Percentiles rank a stretch among this genome's conserved stretches.
phyloP scores from a whole-genome alignment of 2,888 invertebrate species.

The Neoscelio sp. region DNA sequence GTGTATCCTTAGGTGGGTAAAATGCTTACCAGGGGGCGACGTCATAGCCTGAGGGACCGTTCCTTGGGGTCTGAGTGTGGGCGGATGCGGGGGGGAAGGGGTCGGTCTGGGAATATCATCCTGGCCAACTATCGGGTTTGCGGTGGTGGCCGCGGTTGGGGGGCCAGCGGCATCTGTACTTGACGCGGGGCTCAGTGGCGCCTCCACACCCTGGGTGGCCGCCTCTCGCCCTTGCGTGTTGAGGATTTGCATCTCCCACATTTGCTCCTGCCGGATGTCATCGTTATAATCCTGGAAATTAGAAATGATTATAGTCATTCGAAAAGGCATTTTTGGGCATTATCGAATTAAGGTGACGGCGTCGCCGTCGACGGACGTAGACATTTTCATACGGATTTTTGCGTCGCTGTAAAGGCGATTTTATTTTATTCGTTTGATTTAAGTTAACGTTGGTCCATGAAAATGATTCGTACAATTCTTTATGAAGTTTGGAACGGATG shows the following conservation, averaged over 20 bases:
- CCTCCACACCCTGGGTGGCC: conserved; percentile 73
- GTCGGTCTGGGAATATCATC: conserved; percentile 74
- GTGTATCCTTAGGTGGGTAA: conserved; percentile 24
- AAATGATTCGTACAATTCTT: too few species aligned
- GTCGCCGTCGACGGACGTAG: too few species aligned
- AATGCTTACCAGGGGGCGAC: conserved; percentile 75
- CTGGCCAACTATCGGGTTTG: conserved; percentile 76
- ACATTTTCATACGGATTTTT: too few species aligned
- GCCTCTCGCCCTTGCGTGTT: conserved; percentile 84
- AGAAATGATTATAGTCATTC: conserved; percentile 24
- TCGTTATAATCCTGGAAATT: conserved; percentile 93
- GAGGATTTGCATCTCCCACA: conserved; percentile 95
- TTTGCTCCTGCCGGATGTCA: conserved; percentile 95
- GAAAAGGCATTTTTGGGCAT: not conserved
- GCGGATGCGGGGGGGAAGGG: conserved; percentile 75
- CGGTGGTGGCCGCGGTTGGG: conserved; percentile 77
- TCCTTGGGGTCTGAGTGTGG: conserved; percentile 74
- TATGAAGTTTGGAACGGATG: too few species aligned
- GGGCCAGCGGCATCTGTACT: conserved; percentile 77
- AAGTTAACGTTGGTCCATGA: too few species aligned
- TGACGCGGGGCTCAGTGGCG: conserved; percentile 77
- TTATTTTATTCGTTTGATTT: too few species aligned
- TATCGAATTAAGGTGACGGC: not conserved
- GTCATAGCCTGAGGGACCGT: conserved; percentile 72
- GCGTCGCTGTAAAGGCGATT: too few species aligned